phyloP scores from a whole-genome alignment of 1,140 invertebrate genomes.

The Glossosoma conforme region DNA sequence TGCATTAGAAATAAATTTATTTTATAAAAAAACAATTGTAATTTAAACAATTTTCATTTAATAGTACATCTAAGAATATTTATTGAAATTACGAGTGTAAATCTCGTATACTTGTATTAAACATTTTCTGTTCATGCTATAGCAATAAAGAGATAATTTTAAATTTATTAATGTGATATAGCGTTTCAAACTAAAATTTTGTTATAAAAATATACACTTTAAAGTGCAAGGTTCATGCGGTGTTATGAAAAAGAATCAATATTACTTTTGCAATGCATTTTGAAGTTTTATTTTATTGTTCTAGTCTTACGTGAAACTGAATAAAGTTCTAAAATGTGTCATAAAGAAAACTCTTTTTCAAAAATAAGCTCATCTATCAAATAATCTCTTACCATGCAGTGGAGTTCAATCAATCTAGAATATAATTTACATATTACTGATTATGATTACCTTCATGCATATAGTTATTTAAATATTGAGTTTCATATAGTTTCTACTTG shows the following conservation, averaged over 20 bases:
- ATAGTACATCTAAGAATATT: not conserved
- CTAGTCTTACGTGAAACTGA: not conserved
- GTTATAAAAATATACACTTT: not conserved
- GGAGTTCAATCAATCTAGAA: no score
- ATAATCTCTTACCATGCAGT: no score
- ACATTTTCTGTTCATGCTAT: no score
- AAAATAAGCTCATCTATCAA: not conserved
- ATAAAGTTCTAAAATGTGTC: slow-evolving; percentile 17
- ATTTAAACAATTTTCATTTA: not conserved
- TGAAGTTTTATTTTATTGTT: not conserved
- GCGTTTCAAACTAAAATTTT: not conserved
- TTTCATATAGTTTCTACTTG: no score
- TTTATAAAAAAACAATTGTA: not conserved
- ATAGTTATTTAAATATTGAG: no score
- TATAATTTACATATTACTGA: no score
- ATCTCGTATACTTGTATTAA: no score
- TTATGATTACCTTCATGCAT: no score
- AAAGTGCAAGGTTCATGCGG: slow-evolving; percentile 6
- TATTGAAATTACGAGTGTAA: not conserved
- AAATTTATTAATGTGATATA: no score
- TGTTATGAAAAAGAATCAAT: not conserved
- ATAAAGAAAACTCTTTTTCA: slow-evolving; percentile 23
- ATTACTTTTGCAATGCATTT: slow-evolving; percentile 1
- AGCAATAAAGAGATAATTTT: no score
- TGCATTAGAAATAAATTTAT: no score